These are phyloP conservation scores for Chromobotia macracanthus DNA, from an alignment of 2,797 vertebrate genomes.

Conservation along the genomic window DNA sequence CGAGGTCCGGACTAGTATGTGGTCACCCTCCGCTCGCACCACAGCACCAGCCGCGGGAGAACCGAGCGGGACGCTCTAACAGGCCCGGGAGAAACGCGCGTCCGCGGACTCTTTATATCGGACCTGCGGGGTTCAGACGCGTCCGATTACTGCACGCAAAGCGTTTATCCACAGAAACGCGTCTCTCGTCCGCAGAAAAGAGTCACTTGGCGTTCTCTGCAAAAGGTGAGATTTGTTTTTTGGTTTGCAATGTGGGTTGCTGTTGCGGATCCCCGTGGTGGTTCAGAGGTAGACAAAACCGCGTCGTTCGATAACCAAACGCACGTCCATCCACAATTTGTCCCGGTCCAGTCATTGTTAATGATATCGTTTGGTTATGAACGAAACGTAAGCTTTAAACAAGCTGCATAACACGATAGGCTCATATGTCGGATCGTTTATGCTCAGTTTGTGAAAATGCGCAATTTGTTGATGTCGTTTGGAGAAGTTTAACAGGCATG, in stretches of 20 bases:
- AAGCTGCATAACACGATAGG: neutral
- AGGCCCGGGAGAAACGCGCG: constrained; percentile 39
- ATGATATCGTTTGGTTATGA: neutral
- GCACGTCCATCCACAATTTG: neutral
- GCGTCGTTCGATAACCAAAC: neutral
- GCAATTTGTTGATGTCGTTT: neutral
- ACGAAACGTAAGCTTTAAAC: neutral
- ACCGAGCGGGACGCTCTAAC: constrained; percentile 60
- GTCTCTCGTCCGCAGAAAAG: constrained; percentile 3
- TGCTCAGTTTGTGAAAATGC: neutral
- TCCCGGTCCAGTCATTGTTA: neutral
- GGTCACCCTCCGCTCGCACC: constrained; percentile 75
- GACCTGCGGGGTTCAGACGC: constrained; percentile 42
- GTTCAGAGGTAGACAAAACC: neutral
- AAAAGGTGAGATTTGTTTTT: constrained; percentile 33
- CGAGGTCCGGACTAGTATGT: constrained; percentile 76
- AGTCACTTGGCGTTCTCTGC: constrained; percentile 24
- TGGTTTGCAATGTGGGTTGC: neutral
- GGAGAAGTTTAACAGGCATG: neutral
- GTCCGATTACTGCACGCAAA: neutral
- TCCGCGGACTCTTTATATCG: constrained; percentile 34
- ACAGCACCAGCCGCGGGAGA: constrained; percentile 64
- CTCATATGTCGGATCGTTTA: neutral
- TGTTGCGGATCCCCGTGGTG: neutral
- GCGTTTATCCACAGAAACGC: constrained; percentile 17